Conservation (phyloP, 2,113 vertebrate genomes). For the Kryptolebias marmoratus region DNA sequence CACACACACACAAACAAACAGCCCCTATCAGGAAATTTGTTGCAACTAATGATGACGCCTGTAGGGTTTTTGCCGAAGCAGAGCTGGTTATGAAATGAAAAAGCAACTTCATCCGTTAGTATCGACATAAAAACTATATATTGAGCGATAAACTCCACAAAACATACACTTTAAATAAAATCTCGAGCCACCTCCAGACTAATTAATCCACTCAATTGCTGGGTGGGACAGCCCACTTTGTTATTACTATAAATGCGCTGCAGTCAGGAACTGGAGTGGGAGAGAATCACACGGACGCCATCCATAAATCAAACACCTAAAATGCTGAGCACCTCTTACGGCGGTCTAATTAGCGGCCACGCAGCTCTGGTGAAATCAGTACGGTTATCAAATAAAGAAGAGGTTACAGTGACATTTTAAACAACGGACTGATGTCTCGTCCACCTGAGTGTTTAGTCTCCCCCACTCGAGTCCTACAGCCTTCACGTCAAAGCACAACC, state of each 20-base stretch:
- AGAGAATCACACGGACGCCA: slow-evolving; percentile 16
- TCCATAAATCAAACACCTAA: slow-evolving; percentile 18
- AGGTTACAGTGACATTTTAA: slow-evolving; percentile 14
- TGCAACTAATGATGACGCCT: slow-evolving; percentile 31
- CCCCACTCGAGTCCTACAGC: slow-evolving; percentile 11
- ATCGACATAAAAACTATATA: slow-evolving; percentile 33
- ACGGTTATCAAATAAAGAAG: slow-evolving; percentile 15
- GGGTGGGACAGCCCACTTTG: slow-evolving; percentile 33
- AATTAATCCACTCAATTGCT: slow-evolving; percentile 17
- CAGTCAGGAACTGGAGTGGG: slow-evolving; percentile 15
- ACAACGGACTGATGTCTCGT: slow-evolving; percentile 22
- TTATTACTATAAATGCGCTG: slow-evolving; percentile 18
- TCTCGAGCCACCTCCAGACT: slow-evolving; percentile 21
- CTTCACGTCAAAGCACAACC: slow-evolving; percentile 27
- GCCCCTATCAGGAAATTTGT: slow-evolving; percentile 39
- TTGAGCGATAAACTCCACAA: slow-evolving; percentile 19
- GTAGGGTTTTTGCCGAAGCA: slow-evolving; percentile 49
- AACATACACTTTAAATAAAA: slow-evolving; percentile 7
- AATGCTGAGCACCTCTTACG: slow-evolving; percentile 24
- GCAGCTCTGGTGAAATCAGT: slow-evolving; percentile 6
- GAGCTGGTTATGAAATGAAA: slow-evolving; percentile 35
- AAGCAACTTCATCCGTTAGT: slow-evolving; percentile 17
- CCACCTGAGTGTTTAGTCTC: slow-evolving; percentile 6
- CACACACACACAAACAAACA: slow-evolving; percentile 1
- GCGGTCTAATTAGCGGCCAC: slow-evolving; percentile 25